phyloP scores from a whole-genome alignment of 1,140 invertebrate species.

The Eufriesea mexicana region DNA sequence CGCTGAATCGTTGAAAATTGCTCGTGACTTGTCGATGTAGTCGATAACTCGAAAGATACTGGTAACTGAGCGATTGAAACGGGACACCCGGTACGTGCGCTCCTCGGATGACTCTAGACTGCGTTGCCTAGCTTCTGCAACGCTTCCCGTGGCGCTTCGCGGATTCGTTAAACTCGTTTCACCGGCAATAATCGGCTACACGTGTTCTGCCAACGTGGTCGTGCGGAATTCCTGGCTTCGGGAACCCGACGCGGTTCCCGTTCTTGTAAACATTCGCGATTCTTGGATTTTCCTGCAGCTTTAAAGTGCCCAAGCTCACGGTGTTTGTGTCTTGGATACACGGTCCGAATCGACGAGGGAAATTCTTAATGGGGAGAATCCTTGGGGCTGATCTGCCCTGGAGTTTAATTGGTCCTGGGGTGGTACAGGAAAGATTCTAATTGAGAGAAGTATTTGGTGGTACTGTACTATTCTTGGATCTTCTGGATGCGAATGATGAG shows the following conservation, averaged over 20 bases:
- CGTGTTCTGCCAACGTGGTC: conserved; percentile 9
- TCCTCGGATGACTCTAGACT: too few relatives aligned
- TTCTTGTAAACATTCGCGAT: not conserved
- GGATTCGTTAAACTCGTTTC: conserved; percentile 45
- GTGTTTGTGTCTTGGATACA: not conserved
- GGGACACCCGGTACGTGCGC: too few relatives aligned
- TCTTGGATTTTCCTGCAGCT: not conserved
- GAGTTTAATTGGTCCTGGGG: not conserved
- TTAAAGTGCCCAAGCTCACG: not conserved
- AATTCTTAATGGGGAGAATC: not conserved
- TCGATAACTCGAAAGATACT: too few relatives aligned
- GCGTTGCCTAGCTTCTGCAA: not conserved
- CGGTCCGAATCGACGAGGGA: too few relatives aligned
- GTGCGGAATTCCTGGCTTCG: not conserved
- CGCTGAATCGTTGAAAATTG: too few relatives aligned
- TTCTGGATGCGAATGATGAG: too few relatives aligned
- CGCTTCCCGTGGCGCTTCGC: conserved; percentile 34
- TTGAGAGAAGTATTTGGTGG: not conserved
- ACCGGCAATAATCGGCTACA: conserved; percentile 34
- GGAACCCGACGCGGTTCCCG: not conserved
- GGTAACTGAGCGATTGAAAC: too few relatives aligned
- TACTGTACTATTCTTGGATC: too few relatives aligned
- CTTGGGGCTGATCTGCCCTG: not conserved
- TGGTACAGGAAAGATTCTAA: too few relatives aligned
- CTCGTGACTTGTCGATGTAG: too few relatives aligned